phyloP scores from a whole-genome alignment of 2,113 vertebrate species.

The Brienomyrus longianalis region DNA sequence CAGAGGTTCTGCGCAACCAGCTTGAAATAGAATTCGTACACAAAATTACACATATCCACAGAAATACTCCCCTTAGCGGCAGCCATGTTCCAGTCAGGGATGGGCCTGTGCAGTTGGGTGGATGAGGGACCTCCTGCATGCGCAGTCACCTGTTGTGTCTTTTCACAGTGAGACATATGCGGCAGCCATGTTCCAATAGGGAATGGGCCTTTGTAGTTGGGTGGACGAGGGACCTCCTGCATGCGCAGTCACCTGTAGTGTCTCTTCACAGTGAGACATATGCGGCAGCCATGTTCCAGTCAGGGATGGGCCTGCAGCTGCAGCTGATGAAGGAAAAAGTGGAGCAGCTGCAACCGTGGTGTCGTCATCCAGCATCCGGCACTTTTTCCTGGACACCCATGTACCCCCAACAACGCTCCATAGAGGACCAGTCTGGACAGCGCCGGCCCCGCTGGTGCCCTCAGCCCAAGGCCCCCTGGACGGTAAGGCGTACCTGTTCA shows the following conservation, averaged over 20 bases:
- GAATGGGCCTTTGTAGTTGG: slow-evolving; percentile 21
- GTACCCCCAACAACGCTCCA: background rate
- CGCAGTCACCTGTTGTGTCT: background rate
- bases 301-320: slow-evolving; percentile 30
- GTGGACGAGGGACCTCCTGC: background rate
- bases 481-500: background rate
- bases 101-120: background rate
- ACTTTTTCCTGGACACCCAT: slow-evolving; percentile 37
- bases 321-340: background rate
- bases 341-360: background rate
- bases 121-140: no score
- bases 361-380: background rate
- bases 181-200: slow-evolving; percentile 56
- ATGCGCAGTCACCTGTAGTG: background rate
- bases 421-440: background rate
- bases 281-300: slow-evolving; percentile 54
- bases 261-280: background rate
- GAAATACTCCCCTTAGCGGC: no score
- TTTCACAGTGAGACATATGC: background rate
- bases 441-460: background rate
- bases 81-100: no score
- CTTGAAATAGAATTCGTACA: background rate
- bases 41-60: no score
- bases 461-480: background rate
- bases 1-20: background rate